Base-by-base conservation (phyloP, 2,113 vertebrate genomes). In the Rhombomys opimus region DNA sequence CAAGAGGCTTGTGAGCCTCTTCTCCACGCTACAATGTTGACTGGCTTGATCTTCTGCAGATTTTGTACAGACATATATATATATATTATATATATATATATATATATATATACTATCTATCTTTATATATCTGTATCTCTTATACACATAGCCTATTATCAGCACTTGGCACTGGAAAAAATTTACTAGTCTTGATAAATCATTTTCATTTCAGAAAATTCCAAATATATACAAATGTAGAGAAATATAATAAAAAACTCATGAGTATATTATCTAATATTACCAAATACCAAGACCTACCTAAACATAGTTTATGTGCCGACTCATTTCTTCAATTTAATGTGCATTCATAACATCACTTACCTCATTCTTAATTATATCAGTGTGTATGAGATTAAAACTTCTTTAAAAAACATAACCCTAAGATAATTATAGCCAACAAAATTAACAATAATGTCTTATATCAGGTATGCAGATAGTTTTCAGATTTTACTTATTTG, bases 131-230 rank as follows among this genome's bases (percentile, higher is more conserved):
- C 80, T 25, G 3, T 18, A 41, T 11, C 46, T 76, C 5, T 50
- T 86, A 73, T 25, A 54, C 6, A 68, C 5, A 41, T 15, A 75
- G 41, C 27, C 35, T 12, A 22, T 41, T 78, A 1, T 59, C 91
- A 30, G n/a, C 8, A 54, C 18, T 65, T 27, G 11, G 57, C 25
- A 22, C 6, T 91, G 80, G n/a, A 4, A 86, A 65, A 27, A 46
- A 18, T 76, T 89, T 89, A 35, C 82, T 70, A 89, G 11, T 87
- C 89, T 78, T 91, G 17, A 2, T 76, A 76, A 89, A 72, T 82
- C 8, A 76, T 41, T 81, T 76, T 93, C 77, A 77, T 15, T 90
- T 17, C 13, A 92, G 78, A 67, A 97, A 93, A 84, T 63, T 77
- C 27, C 8, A 96, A 89, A 84, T 46, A 84, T n/a, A 59, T 50